Evolutionary conservation across 2,888 invertebrate species (phyloP).

Genomic region (Pantelozetes paolii): DNA sequence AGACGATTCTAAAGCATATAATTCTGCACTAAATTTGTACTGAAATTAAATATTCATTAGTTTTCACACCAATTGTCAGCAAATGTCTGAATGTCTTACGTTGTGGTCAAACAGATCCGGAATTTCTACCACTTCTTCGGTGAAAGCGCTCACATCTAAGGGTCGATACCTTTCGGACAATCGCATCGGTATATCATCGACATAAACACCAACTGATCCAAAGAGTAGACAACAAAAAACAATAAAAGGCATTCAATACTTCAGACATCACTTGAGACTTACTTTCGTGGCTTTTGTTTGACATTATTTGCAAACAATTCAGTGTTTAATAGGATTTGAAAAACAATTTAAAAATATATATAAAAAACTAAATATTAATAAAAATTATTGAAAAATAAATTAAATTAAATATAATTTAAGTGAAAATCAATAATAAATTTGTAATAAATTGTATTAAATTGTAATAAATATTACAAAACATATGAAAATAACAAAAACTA

Average conservation of each 20-base stretch:
- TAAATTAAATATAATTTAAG: too few species aligned
- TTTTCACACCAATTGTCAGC: neutral
- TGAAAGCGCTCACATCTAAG: constrained; percentile 28
- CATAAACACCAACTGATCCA: constrained; percentile 32
- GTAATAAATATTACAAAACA: too few species aligned
- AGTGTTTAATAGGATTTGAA: neutral
- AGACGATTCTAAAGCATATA: constrained; percentile 35
- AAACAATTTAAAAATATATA: neutral
- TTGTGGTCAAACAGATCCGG: constrained; percentile 16
- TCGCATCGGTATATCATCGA: constrained; percentile 41
- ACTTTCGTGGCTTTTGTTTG: constrained; percentile 37
- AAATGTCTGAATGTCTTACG: neutral
- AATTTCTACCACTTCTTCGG: neutral
- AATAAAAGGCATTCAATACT: constrained; percentile 8
- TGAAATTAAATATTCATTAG: constrained; percentile 1
- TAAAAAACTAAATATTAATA: neutral
- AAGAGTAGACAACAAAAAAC: neutral
- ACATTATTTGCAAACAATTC: constrained; percentile 29
- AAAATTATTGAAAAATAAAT: too few species aligned
- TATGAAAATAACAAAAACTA: too few species aligned
- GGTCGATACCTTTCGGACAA: constrained; percentile 35
- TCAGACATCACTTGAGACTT: constrained; percentile 7
- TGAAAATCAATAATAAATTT: too few species aligned
- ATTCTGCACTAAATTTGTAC: constrained; percentile 41
- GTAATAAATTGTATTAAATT: too few species aligned